Evolutionary conservation across 2,888 invertebrate species (phyloP), one percentile per base, ranked within the genome.

Genomic region (Zygothrica quintamaculata): DNA sequence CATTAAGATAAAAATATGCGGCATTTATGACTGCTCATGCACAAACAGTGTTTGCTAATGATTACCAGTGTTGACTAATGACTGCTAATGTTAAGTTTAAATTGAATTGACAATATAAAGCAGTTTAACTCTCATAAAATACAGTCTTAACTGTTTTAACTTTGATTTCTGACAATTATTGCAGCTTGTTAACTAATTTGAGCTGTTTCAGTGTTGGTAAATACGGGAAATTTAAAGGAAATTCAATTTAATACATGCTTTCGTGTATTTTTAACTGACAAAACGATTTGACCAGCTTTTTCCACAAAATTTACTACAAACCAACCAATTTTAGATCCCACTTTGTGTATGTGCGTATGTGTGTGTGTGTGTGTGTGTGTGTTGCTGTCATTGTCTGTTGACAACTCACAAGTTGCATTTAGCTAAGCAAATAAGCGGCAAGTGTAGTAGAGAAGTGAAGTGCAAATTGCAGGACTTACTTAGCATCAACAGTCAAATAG

Each of bases 401-500:
- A 86, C 80, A 86, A 77, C 74, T 68, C 80, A 80, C 76, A 80
- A 86, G 80, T 84, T 86, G 84, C 84, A 80, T 86, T 86, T 86
- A 86, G 86, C 84, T 77, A 80, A 79, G 80, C 86, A 80, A 80
- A 80, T 80, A 80, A 65, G 79, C 50, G 31, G 43, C 64, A 44
- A 53, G 16, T 18, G 34, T 12, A 11, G 40, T 44, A 26, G 12
- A 8, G 39, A 34, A 26, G 18, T 16, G 15, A 37, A 55, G 69
- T 71, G 74, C 64, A 65, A 82, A 73, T 85, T 75, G 61, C 65
- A 60, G 53, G 42, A 60, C 61, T 74, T 70, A 44, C 51, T 57
- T 48, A 22, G 42, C 42, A 31, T 7, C 22, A 57, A 22, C 44
- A 44, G 43, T 9, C 58, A 50, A 50, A 50, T 50, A 47, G 11